Base-by-base conservation (phyloP, 2,888 invertebrate genomes). In the Alloplasta piceator region DNA sequence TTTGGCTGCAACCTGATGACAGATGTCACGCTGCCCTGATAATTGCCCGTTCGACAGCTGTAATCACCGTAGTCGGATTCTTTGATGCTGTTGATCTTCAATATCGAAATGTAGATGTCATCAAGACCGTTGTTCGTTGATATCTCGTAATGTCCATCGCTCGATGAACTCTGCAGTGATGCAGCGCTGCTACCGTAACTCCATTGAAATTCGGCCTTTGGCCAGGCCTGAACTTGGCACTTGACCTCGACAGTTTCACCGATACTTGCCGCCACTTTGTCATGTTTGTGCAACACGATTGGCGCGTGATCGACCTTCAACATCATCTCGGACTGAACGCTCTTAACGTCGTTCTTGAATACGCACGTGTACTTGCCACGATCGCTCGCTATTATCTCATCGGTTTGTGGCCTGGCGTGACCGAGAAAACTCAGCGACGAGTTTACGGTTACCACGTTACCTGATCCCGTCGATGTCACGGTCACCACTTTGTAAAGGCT, bases 141-240 rank as follows among this genome's bases (percentile, higher is more conserved):
- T 58, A 97, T 96, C 89, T 97, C 96, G 91, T 98, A 98, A 89
- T 97, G 97, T 0, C 96, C 97, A 88, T 97, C 97, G 2, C 96
- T 96, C 2, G 93, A 92, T 0, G 96, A 96, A 91, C 96, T 95
- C 83, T 96, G 95, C 55, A 97, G 91, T 0, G 96, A 95, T 0
- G 96, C 95, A 0, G 94, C 93, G 91, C 96, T 96, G 5, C 95
- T 95, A 46, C 96, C 96, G 88, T 95, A 97, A 88, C 95, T 96
- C 98, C 98, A 98, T 88, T 98, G 97, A 92, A 98, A 98, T 90
- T 97, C 97, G 0, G 98, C 98, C 88, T 97, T 96, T 0, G 98
- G 98, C 92, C 97, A 98, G 0, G 98, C 97, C 90, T 97, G 97
- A 10, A 98, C 97, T 89, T 96, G 95, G 92, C 98, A 98, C 0